phyloP scores from a whole-genome alignment of 37 sponge, comb jelly and placozoan genomes.

The Haliclona indistincta region DNA sequence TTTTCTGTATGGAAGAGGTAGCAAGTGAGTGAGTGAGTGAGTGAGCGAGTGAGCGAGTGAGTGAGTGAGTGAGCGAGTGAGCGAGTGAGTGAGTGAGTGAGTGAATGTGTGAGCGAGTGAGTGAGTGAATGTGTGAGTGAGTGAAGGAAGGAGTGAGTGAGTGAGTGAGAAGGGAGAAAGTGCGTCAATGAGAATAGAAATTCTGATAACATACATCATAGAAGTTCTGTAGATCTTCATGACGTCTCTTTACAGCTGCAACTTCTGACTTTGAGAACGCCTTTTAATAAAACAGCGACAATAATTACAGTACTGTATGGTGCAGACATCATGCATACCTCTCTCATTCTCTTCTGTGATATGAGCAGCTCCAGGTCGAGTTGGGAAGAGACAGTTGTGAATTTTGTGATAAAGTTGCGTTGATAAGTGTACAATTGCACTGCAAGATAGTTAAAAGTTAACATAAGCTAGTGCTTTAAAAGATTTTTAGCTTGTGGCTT shows the following conservation, averaged over 20 bases:
- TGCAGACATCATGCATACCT: slow-evolving; percentile 24
- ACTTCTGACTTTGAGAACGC: slow-evolving; percentile 77
- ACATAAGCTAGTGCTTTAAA: neutral
- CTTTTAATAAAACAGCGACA: neutral
- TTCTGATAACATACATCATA: slow-evolving; percentile 17
- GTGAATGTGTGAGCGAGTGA: too few species aligned
- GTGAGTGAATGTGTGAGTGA: too few species aligned
- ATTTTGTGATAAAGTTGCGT: slow-evolving; percentile 59
- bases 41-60: too few species aligned
- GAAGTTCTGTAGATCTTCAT: slow-evolving; percentile 33
- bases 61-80: too few species aligned
- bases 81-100: too few species aligned
- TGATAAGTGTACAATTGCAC: slow-evolving; percentile 82
- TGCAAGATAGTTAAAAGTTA: neutral
- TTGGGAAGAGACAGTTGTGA: slow-evolving; percentile 52
- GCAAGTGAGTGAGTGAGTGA: too few species aligned
- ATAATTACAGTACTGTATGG: neutral
- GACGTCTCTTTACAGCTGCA: slow-evolving; percentile 33
- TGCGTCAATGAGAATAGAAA: neutral
- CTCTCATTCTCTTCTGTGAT: slow-evolving; percentile 63
- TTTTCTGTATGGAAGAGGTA: too few species aligned
- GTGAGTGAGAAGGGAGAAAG: neutral
- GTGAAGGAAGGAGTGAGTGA: too few species aligned
- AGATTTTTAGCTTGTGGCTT: slow-evolving; percentile 1
- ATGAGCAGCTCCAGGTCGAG: slow-evolving; percentile 70